Evolutionary conservation across 2,888 invertebrate species (phyloP).

Genomic region (Drosophila siamana): DNA sequence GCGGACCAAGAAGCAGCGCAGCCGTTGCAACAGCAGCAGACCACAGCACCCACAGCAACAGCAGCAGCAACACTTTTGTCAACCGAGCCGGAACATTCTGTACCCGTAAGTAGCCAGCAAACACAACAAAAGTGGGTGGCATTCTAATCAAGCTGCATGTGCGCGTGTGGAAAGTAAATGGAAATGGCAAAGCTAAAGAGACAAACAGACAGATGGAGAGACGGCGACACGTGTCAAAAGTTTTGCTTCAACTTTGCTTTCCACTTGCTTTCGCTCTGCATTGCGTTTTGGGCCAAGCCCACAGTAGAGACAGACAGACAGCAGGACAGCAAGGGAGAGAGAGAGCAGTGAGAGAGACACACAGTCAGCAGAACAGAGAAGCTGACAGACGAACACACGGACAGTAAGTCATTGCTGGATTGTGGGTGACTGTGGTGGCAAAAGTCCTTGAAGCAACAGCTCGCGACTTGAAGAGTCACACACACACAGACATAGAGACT

Average conservation of each 20-base stretch:
- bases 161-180: conserved; percentile 5
- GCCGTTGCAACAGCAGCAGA: conserved; percentile 66
- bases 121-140: conserved; percentile 1
- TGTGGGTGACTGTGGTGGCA: conserved; percentile 22
- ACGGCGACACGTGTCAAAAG: conserved; percentile 72
- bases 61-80: conserved; percentile 82
- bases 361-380: conserved; percentile 3
- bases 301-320: conserved; percentile 9
- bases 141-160: conserved; percentile 5
- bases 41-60: conserved; percentile 65
- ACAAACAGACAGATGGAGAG: background rate
- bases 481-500: too few relatives aligned
- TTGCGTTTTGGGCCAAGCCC: conserved; percentile 33
- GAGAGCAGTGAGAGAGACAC: conserved; percentile 11
- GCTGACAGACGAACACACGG: conserved; percentile 5
- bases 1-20: conserved; percentile 43
- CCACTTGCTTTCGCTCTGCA: conserved; percentile 30
- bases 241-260: conserved; percentile 48
- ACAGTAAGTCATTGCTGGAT: conserved; percentile 12
- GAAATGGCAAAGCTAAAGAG: conserved; percentile 12
- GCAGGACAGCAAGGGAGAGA: background rate
- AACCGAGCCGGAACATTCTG: conserved; percentile 86
- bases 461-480: too few relatives aligned
- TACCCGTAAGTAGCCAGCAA: conserved; percentile 84
- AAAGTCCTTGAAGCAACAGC: conserved; percentile 79